Percentiles rank a stretch among this genome's conserved stretches.
Conservation (phyloP, 2,113 vertebrate genomes). For the Prunella himalayana region DNA sequence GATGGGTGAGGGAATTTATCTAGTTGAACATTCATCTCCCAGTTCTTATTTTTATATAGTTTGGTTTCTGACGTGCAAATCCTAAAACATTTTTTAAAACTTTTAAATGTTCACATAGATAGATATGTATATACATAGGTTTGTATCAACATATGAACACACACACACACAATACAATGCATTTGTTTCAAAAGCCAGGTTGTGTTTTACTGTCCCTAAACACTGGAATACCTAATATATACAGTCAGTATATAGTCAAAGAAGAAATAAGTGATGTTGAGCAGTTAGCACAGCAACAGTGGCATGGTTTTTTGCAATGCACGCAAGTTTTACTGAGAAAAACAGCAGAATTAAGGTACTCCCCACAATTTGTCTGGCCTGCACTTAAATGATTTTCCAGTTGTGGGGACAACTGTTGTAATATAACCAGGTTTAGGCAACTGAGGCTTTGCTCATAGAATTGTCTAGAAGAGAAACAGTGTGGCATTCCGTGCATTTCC, state of each 20-base stretch:
- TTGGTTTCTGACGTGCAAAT: neutral
- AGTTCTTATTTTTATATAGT: neutral
- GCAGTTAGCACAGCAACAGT: neutral
- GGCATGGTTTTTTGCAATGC: neutral
- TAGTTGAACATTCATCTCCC: neutral
- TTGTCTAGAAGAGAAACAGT: neutral
- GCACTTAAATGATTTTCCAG: neutral
- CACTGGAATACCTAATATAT: neutral
- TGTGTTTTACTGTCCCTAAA: neutral
- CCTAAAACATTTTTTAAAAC: neutral
- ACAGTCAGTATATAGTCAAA: neutral
- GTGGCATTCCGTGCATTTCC: neutral
- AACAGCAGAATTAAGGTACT: neutral
- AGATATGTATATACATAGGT: neutral
- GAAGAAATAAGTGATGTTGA: neutral
- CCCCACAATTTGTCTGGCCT: neutral
- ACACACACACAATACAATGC: neutral
- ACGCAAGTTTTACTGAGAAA: neutral
- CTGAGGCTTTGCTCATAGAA: neutral
- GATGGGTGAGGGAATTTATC: neutral
- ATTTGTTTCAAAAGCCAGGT: neutral
- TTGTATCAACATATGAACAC: neutral
- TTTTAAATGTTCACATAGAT: neutral
- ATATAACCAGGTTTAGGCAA: neutral
- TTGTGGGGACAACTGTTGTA: neutral